Percentiles rank a stretch among this genome's conserved stretches.
Conservation (phyloP, 2,797 vertebrate species). For the Pteropus rufus region DNA sequence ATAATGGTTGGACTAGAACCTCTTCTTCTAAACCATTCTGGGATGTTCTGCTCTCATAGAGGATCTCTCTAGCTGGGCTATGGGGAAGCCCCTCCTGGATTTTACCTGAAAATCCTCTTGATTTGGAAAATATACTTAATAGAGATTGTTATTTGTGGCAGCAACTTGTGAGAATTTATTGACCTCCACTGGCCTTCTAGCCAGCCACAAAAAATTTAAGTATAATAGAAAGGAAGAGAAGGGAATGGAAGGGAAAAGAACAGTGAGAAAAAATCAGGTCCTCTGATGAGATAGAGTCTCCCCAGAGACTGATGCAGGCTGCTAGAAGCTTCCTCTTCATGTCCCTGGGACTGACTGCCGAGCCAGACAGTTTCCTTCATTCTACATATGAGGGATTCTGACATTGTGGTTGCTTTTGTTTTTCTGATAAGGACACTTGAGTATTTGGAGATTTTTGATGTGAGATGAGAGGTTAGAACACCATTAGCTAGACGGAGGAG, state of each 20-base stretch:
- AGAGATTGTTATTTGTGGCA: not conserved
- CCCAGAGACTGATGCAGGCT: not conserved
- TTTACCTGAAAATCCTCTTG: not conserved
- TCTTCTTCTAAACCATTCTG: not conserved
- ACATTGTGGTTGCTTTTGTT: not conserved
- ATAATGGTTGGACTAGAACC: not conserved
- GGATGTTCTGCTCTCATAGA: not conserved
- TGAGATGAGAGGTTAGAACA: not conserved
- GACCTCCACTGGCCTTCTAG: not conserved
- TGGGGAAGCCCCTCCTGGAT: not conserved
- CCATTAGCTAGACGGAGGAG: not conserved
- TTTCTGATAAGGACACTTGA: not conserved
- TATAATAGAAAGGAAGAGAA: not conserved
- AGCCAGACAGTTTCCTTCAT: not conserved
- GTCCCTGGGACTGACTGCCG: not conserved
- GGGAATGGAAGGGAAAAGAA: not conserved
- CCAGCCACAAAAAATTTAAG: not conserved
- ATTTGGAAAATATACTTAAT: not conserved
- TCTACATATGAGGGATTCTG: not conserved
- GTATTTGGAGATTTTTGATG: conserved; percentile 2
- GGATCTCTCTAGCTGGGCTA: not conserved
- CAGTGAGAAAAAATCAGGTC: not conserved
- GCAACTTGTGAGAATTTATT: not conserved
- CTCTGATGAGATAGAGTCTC: not conserved
- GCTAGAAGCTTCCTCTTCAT: not conserved